A percentile compares a stretch with the other conserved stretches of the same genome.
phyloP scores from a whole-genome alignment of 1,140 invertebrate species.

The Drusus annulatus region DNA sequence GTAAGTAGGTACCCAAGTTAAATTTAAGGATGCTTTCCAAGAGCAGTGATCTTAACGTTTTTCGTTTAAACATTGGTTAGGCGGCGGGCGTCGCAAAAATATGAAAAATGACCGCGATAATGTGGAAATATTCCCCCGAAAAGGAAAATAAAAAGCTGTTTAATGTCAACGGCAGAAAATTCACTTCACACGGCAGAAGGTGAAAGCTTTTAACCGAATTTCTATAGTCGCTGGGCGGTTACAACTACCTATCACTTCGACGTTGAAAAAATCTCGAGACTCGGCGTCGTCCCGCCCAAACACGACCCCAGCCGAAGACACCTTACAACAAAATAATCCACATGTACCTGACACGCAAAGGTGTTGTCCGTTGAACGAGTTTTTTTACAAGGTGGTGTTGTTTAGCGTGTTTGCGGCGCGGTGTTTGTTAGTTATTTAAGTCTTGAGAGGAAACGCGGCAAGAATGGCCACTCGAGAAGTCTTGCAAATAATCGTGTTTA shows the following conservation, averaged over 20 bases:
- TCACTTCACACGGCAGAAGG: constrained; percentile 31
- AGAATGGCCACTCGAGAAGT: constrained; percentile 39
- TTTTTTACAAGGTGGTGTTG: neutral
- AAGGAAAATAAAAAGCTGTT: constrained; percentile 35
- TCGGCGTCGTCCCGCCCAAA: neutral
- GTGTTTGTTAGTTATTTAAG: constrained; percentile 5
- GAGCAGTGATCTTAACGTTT: too few species aligned
- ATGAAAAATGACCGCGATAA: constrained; percentile 19
- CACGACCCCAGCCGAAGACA: neutral
- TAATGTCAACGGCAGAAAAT: constrained; percentile 30
- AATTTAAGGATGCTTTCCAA: too few species aligned
- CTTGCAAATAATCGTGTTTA: constrained; percentile 55
- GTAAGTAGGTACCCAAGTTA: too few species aligned
- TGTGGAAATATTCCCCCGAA: constrained; percentile 15
- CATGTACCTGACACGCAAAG: neutral
- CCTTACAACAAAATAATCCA: neutral
- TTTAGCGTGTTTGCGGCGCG: neutral
- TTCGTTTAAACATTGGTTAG: neutral
- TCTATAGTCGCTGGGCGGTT: constrained; percentile 33
- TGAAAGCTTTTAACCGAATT: constrained; percentile 30
- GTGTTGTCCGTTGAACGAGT: neutral
- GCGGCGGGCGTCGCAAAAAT: constrained; percentile 3
- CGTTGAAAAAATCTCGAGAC: constrained; percentile 25
- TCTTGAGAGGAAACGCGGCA: constrained; percentile 33
- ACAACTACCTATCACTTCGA: neutral